Base-by-base conservation (phyloP, 2,113 vertebrate species). In the Centropristis striata region DNA sequence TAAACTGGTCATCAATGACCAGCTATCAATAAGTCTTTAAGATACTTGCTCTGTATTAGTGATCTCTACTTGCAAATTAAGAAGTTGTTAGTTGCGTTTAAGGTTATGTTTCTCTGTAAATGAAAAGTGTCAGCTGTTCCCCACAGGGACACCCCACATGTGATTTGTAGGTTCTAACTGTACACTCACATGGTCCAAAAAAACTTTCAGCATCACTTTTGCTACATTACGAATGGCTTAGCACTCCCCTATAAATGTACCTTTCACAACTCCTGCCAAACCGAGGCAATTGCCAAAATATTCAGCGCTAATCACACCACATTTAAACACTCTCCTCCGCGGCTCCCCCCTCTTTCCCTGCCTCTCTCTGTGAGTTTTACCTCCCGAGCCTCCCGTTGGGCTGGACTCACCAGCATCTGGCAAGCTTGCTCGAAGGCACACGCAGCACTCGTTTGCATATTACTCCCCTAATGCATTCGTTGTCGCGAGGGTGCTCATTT, bases 321-420 rank as follows among this genome's bases (percentile, higher is more conserved):
- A 72, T 72, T 78, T 63, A 78, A 70, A 54, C 15, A 4, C 32
- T 3, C 60, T 54, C 46, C n/a, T 41, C 28, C 13, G 4, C n/a
- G 8, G 4, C 51, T 18, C 25, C 21, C 12, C 37, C 18, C 0
- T 14, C 10, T 2, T 32, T 27, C 58, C 37, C 58, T 8, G 14
- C 12, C 14, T 25, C 68, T 20, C 65, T 53, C 53, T 37, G n/a
- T 14, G 44, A 63, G 13, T 70, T 47, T 68, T 81, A 57, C 86
- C 58, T 66, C 72, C 12, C 25, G 2, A 76, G 14, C 49, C 60
- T 23, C 59, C 36, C 21, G 32, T 36, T 11, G 3, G 49, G 81
- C 72, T 9, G 27, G 20, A 46, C 79, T 77, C 85, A 15, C 66
- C 55, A 42, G 80, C 86, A 89, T 84, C 88, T 88, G 85, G 85